Evolutionary conservation across 2,888 invertebrate species (phyloP).

Genomic region (Polietes domitor): DNA sequence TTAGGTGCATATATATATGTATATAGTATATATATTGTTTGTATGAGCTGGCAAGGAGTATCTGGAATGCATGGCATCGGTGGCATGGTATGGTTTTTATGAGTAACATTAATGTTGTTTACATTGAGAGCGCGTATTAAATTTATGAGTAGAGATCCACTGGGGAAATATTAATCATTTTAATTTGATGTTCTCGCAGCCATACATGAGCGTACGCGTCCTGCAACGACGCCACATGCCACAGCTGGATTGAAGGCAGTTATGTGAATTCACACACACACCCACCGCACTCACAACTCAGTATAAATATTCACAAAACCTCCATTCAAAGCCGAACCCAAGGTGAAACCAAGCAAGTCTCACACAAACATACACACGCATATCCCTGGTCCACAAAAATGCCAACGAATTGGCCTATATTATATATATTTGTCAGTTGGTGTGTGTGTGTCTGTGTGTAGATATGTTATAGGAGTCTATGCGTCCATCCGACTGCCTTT

Average conservation of each 20-base stretch:
- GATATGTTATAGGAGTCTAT: not conserved
- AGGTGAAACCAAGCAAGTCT: not conserved
- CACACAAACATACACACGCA: not conserved
- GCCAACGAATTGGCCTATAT: conserved; percentile 22
- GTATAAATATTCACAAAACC: conserved; percentile 13
- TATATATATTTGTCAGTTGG: conserved; percentile 17
- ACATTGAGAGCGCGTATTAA: conserved; percentile 63
- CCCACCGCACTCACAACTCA: conserved; percentile 1
- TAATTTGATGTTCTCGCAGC: conserved; percentile 64
- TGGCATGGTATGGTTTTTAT: conserved; percentile 58
- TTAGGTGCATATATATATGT: too few relatives aligned
- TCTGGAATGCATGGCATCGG: conserved; percentile 26
- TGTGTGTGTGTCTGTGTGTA: not conserved
- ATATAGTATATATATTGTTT: too few relatives aligned
- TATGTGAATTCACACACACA: not conserved
- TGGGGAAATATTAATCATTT: conserved; percentile 69
- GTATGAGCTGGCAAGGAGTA: not conserved
- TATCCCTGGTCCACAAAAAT: not conserved
- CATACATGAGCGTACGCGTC: conserved; percentile 4
- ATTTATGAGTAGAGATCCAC: conserved; percentile 67
- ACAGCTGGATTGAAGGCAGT: conserved; percentile 54
- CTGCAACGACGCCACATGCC: conserved; percentile 52
- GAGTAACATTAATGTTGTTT: conserved; percentile 64
- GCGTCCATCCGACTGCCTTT: not conserved
- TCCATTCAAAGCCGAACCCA: not conserved